These are phyloP conservation scores for Drosophila antonietae DNA, from an alignment of 2,888 invertebrate species.

Conservation along the genomic window DNA sequence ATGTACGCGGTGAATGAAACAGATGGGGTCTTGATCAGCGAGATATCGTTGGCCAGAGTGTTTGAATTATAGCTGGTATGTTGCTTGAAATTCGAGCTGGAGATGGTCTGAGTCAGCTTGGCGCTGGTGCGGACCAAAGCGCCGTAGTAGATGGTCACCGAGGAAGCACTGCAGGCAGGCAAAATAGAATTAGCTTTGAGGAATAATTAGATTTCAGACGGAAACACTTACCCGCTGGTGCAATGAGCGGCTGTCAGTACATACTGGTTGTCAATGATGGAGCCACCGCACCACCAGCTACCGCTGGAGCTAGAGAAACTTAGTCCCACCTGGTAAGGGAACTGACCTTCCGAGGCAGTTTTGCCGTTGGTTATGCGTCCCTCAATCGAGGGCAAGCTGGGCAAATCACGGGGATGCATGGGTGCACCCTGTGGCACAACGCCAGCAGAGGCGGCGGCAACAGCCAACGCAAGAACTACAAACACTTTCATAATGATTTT, in stretches of 20 bases:
- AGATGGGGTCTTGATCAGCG: constrained; percentile 66
- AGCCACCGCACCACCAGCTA: constrained; percentile 78
- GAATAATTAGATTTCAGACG: too few relatives aligned
- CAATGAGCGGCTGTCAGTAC: constrained; percentile 81
- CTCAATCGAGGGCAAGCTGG: constrained; percentile 38
- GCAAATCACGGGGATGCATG: constrained; percentile 65
- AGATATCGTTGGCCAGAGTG: constrained; percentile 74
- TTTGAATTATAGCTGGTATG: constrained; percentile 80
- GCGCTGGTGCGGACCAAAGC: constrained; percentile 71
- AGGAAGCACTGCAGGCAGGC: constrained; percentile 55
- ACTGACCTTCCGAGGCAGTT: constrained; percentile 60
- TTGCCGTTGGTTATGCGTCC: constrained; percentile 78
- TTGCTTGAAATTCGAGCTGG: constrained; percentile 72
- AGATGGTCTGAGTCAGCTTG: constrained; percentile 59
- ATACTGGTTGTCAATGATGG: constrained; percentile 65
- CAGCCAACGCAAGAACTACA: constrained; percentile 65
- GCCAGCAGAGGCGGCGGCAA: constrained; percentile 69
- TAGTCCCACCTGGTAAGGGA: constrained; percentile 79
- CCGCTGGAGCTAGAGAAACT: constrained; percentile 56
- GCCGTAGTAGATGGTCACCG: constrained; percentile 68
- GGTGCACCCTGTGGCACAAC: constrained; percentile 45
- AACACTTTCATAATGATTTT: constrained; percentile 68
- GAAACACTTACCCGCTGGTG: constrained; percentile 65
- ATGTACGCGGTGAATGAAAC: constrained; percentile 46
- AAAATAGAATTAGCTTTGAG: not conserved